phyloP scores from a whole-genome alignment of 1,140 invertebrate species.

The Trigoniulus corallinus region DNA sequence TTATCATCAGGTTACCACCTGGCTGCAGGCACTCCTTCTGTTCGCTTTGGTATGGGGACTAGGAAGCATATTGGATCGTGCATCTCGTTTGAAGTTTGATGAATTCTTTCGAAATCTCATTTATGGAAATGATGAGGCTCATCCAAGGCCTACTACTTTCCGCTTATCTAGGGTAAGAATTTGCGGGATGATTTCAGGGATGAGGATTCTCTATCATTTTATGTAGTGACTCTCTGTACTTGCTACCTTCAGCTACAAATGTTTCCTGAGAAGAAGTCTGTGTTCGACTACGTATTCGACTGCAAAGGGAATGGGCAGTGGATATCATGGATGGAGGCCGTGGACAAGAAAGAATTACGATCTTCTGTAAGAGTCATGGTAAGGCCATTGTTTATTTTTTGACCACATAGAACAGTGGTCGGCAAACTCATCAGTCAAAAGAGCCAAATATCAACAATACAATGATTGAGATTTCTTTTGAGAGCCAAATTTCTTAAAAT shows the following conservation, averaged over 20 bases:
- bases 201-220: not conserved
- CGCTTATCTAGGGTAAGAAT: slow-evolving; percentile 54
- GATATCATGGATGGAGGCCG: slow-evolving; percentile 60
- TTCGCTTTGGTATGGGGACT: slow-evolving; percentile 76
- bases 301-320: slow-evolving; percentile 61
- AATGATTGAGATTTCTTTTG: no score
- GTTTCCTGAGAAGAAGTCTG: slow-evolving; percentile 59
- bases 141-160: slow-evolving; percentile 72
- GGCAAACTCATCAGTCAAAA: no score
- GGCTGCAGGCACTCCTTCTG: slow-evolving; percentile 64
- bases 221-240: no score
- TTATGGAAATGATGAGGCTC: slow-evolving; percentile 45
- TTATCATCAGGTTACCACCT: slow-evolving; percentile 55
- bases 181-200: not conserved
- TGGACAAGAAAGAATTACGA: slow-evolving; percentile 25
- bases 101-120: slow-evolving; percentile 57
- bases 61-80: slow-evolving; percentile 51
- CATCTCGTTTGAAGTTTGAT: slow-evolving; percentile 61
- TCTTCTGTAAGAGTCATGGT: slow-evolving; percentile 41
- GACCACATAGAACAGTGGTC: not conserved
- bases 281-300: slow-evolving; percentile 77
- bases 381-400: no score
- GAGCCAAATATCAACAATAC: no score
- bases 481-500: no score
- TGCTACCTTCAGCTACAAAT: slow-evolving; percentile 40